Evolutionary conservation across 2,113 vertebrate species (phyloP), one percentile per base, ranked within the genome.

Genomic region (Uropsilus gracilis): DNA sequence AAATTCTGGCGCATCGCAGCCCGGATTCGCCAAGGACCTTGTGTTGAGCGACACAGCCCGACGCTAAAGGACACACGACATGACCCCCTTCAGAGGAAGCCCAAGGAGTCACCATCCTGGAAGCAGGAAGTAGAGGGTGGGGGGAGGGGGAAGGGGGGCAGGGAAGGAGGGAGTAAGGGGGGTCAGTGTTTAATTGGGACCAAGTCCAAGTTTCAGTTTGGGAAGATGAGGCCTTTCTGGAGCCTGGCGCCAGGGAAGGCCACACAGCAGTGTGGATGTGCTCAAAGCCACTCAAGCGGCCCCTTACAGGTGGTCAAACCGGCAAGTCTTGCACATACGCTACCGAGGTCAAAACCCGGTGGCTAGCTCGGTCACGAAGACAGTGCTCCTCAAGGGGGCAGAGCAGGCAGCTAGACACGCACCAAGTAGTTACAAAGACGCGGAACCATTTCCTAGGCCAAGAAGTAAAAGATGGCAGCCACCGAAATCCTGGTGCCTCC

Each of bases 181-280:
- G 9, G 64, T 44, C 3, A 0, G 12, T 53, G 84, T 34, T 53
- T 44, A 2, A 8, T 16, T 64, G 66, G 53, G 64, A 42, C 44
- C 22, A 32, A 50, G 75, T 22, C 44, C 22, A 32, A 50, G 75
- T 22, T 11, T 63, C 73, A 7, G n/a, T 37, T 8, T 53, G 34
- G 55, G n/a, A 11, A 48, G 68, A 71, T 13, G 83, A 57, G 39
- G 66, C 42, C 3, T 13, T 28, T 22, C 84, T 80, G 24, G 66
- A n/a, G 34, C 42, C 0, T 2, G 69, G 17, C 0, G 17, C 57
- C 32, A 57, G 42, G 12, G 78, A 32, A 3, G 8, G 34, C 0
- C 22, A 18, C 6, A 22, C 10, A 22, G n/a, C 32, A 12, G 0
- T 0, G n/a, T 14, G 8, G 48, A 1, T 16, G 17, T 39, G 6